These are phyloP conservation scores for Colistium nudipinnis DNA, from an alignment of 2,113 vertebrate genomes.

Conservation along the genomic window DNA sequence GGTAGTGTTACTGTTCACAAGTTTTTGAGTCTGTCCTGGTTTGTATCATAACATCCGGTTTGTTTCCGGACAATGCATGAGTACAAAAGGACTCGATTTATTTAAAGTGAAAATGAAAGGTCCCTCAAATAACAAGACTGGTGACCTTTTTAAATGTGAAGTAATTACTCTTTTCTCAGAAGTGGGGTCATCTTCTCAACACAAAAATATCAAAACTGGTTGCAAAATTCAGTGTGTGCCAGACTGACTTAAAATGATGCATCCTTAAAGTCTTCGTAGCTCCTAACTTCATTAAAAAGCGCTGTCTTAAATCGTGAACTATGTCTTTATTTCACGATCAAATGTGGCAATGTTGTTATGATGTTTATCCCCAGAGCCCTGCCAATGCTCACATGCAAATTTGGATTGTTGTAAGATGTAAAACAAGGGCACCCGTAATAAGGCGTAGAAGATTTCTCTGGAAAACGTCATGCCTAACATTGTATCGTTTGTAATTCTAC, in stretches of 20 bases:
- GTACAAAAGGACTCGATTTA: conserved; percentile 4
- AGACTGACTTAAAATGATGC: background rate
- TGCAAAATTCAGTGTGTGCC: background rate
- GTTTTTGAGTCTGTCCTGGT: conserved; percentile 22
- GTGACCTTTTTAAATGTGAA: conserved; percentile 6
- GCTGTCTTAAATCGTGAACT: background rate
- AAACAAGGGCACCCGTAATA: background rate
- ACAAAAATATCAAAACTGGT: too few relatives aligned
- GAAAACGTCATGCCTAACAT: background rate
- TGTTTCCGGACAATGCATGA: conserved; percentile 25
- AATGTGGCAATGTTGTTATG: background rate
- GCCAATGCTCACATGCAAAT: background rate
- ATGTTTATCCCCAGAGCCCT: background rate
- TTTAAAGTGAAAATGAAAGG: conserved; percentile 13
- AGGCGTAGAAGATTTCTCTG: background rate
- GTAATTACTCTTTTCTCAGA: background rate
- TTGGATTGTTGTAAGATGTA: background rate
- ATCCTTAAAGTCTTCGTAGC: background rate
- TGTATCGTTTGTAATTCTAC: background rate
- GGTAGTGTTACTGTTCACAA: conserved; percentile 1
- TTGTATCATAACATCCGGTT: conserved; percentile 38
- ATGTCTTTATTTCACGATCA: background rate
- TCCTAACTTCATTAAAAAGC: background rate
- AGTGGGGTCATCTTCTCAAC: background rate
- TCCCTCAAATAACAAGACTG: conserved; percentile 2